These are phyloP conservation scores for Semaprochilodus insignis DNA, from an alignment of 2,797 vertebrate species.

Conservation along the genomic window DNA sequence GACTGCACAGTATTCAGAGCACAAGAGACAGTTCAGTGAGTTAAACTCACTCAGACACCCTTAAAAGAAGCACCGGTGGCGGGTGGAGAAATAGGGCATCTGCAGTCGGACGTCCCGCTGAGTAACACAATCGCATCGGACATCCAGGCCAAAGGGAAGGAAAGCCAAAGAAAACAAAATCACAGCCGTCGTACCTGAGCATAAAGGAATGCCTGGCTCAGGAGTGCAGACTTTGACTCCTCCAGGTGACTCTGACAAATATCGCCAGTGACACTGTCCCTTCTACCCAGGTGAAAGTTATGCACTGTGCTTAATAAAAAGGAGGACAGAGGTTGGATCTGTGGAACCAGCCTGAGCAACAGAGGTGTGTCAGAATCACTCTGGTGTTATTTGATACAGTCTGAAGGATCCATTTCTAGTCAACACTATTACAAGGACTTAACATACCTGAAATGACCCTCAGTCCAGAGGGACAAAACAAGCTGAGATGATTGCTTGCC, in stretches of 20 bases:
- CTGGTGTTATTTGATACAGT: neutral
- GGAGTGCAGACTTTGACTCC: neutral
- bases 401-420: neutral
- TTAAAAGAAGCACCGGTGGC: slow-evolving; percentile 1
- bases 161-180: neutral
- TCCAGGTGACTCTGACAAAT: neutral
- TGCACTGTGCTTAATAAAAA: neutral
- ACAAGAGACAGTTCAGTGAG: neutral
- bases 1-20: neutral
- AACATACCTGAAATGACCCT: neutral
- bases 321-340: neutral
- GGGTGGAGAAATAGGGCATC: neutral
- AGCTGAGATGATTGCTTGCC: too few relatives aligned
- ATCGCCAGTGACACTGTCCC: neutral
- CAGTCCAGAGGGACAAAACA: neutral
- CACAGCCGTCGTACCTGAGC: neutral
- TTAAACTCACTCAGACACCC: slow-evolving; percentile 17
- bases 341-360: neutral
- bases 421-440: neutral
- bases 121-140: neutral
- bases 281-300: neutral
- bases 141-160: neutral
- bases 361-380: neutral
- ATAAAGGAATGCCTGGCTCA: neutral
- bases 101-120: neutral